These are phyloP conservation scores for Macroglossus sobrinus DNA, from an alignment of 2,113 vertebrate genomes.

Conservation along the genomic window DNA sequence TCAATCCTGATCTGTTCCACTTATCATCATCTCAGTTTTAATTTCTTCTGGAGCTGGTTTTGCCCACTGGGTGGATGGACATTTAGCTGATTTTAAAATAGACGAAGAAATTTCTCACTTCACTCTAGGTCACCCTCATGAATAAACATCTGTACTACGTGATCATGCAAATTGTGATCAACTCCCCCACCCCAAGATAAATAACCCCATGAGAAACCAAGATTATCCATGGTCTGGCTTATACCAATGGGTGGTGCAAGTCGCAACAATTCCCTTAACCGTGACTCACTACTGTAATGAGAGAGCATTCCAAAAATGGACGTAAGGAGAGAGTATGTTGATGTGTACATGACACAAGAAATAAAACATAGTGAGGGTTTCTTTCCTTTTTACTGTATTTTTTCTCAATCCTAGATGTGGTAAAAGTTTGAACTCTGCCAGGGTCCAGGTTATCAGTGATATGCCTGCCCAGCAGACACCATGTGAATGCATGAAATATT, in stretches of 20 bases:
- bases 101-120: conserved; percentile 48
- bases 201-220: conserved; percentile 23
- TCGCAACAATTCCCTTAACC: not conserved
- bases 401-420: not conserved
- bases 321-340: conserved; percentile 56
- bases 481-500: not conserved
- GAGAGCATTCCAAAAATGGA: conserved; percentile 35
- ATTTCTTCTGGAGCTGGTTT: conserved; percentile 43
- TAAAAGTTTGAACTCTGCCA: not conserved
- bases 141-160: conserved; percentile 29
- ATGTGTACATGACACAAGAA: not conserved
- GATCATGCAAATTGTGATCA: conserved; percentile 45
- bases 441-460: not conserved
- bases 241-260: conserved; percentile 36
- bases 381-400: not conserved
- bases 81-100: conserved; percentile 43
- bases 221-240: conserved; percentile 24
- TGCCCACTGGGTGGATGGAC: conserved; percentile 47
- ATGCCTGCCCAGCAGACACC: not conserved
- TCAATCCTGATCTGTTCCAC: not conserved
- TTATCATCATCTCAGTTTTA: not conserved
- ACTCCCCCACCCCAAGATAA: not conserved
- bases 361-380: not conserved
- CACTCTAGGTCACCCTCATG: conserved; percentile 41
- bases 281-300: conserved; percentile 61